Percentiles rank a stretch among this genome's conserved stretches.
Conservation (phyloP, 2,113 vertebrate species). For the Pseudopipra pipra region DNA sequence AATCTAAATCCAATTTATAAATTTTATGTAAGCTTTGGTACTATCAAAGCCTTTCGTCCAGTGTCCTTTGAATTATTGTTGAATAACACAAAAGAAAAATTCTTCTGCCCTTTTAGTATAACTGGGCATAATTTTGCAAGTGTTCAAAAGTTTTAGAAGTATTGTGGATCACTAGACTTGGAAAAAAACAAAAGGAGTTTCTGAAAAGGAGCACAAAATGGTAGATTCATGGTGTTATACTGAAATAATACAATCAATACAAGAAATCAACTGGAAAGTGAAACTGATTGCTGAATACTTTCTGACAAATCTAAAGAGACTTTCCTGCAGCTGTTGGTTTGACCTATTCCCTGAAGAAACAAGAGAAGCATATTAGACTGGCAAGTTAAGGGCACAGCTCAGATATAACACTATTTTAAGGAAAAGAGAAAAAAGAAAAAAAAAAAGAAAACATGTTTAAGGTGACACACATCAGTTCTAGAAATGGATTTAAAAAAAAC, state of each 20-base stretch:
- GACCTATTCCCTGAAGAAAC: background rate
- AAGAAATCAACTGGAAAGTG: slow-evolving; percentile 8
- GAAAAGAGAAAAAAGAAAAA: background rate
- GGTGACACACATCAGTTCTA: background rate
- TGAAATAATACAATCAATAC: slow-evolving; percentile 27
- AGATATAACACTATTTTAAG: background rate
- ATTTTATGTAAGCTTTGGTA: background rate
- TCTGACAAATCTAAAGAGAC: slow-evolving; percentile 3
- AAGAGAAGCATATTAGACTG: background rate
- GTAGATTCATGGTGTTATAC: background rate
- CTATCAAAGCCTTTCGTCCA: background rate
- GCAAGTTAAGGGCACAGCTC: background rate
- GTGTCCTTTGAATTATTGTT: background rate
- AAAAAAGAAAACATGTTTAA: background rate
- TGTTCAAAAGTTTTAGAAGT: background rate
- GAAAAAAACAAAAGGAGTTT: background rate
- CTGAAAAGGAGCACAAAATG: background rate
- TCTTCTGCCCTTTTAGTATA: background rate
- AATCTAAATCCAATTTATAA: background rate
- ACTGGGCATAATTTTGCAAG: background rate
- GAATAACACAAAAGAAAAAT: background rate
- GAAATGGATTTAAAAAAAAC: background rate
- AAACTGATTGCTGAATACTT: background rate
- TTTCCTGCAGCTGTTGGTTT: background rate
- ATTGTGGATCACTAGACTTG: background rate